Percentiles rank a stretch among this genome's conserved stretches.
Evolutionary conservation across 53 echinoderm and acorn worm species (phyloP).

Genomic region (Arbacia lixula): DNA sequence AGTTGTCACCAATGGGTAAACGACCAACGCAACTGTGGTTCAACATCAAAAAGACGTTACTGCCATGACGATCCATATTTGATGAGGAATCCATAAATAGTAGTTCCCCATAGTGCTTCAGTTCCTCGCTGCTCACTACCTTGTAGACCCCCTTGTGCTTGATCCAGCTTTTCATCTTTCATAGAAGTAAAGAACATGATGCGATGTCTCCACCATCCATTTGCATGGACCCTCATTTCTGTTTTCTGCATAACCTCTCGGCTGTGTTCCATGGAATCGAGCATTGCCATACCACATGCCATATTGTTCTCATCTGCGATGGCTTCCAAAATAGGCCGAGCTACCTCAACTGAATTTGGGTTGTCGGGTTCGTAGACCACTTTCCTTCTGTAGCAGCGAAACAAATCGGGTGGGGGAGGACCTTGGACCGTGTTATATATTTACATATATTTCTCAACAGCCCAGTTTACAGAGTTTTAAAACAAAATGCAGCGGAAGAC

Average conservation of each 20-base stretch:
- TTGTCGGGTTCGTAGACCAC: slow-evolving; percentile 39
- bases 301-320: slow-evolving; percentile 52
- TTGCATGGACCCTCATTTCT: background rate
- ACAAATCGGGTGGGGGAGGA: too few species aligned
- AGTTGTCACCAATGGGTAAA: slow-evolving; percentile 35
- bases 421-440: too few species aligned
- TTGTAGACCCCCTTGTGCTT: background rate
- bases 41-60: slow-evolving; percentile 56
- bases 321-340: slow-evolving; percentile 55
- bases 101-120: too few species aligned
- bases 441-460: too few species aligned
- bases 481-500: too few species aligned
- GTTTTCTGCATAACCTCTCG: slow-evolving; percentile 9
- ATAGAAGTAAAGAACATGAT: background rate
- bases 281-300: slow-evolving; percentile 12
- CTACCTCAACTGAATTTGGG: slow-evolving; percentile 21
- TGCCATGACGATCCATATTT: slow-evolving; percentile 28
- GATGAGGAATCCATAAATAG: too few species aligned
- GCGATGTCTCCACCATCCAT: background rate
- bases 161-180: slow-evolving; percentile 7
- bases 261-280: slow-evolving; percentile 37
- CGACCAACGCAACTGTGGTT: slow-evolving; percentile 57
- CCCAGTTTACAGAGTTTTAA: too few species aligned
- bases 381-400: too few species aligned
- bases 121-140: background rate